Percentiles rank a stretch among this genome's conserved stretches.
phyloP scores from a whole-genome alignment of 2,113 vertebrate species.

The Lasiurus cinereus region DNA sequence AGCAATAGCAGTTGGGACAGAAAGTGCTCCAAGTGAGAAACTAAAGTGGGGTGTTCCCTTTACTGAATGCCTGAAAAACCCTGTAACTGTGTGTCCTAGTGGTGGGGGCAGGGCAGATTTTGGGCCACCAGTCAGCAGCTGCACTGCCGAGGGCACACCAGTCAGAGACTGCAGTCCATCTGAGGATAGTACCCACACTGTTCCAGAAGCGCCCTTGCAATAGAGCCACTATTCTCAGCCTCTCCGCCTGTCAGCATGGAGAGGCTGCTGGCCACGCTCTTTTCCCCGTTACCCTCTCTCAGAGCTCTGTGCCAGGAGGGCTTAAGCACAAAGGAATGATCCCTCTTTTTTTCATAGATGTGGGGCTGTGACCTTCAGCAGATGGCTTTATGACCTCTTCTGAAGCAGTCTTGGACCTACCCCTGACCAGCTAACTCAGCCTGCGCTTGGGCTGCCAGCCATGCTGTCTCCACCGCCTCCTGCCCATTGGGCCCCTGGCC shows the following conservation, averaged over 20 bases:
- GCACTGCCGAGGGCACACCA: neutral
- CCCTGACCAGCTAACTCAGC: too few species aligned
- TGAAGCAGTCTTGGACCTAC: neutral
- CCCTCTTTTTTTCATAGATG: neutral
- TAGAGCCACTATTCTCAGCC: neutral
- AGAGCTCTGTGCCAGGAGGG: neutral
- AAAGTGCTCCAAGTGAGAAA: neutral
- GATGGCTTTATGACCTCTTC: neutral
- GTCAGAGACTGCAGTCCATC: neutral
- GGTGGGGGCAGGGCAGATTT: accelerated
- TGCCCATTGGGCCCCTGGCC: neutral
- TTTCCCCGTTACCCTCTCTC: neutral
- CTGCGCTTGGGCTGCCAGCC: neutral
- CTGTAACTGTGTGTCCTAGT: neutral
- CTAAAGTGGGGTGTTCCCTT: neutral
- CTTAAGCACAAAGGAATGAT: neutral
- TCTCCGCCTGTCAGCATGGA: neutral
- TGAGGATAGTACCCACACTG: neutral
- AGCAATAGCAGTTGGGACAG: neutral
- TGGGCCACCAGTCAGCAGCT: neutral
- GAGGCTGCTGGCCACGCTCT: accelerated
- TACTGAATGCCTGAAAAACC: neutral
- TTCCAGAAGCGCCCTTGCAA: neutral
- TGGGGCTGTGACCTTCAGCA: neutral
- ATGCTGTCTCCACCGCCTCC: neutral